phyloP scores from a whole-genome alignment of 2,113 vertebrate genomes.

The Malurus cyaneus region DNA sequence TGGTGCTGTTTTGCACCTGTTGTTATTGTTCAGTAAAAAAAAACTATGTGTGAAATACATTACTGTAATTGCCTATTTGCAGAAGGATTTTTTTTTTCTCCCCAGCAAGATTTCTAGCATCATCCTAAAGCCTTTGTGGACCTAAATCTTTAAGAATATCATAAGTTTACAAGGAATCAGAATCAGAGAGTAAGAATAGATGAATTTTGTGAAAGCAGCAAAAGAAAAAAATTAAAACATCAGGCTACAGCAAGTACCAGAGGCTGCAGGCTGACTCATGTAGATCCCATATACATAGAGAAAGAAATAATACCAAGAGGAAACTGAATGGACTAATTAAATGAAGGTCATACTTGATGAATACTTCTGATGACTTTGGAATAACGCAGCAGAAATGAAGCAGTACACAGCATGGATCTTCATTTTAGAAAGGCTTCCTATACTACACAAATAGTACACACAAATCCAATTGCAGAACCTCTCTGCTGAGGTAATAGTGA shows the following conservation, averaged over 20 bases:
- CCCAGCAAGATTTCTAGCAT: neutral
- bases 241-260: neutral
- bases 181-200: neutral
- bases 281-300: neutral
- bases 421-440: conserved; percentile 24
- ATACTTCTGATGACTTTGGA: neutral
- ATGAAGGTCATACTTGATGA: conserved; percentile 13
- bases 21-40: conserved; percentile 9
- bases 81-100: neutral
- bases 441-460: neutral
- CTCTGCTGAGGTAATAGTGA: neutral
- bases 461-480: conserved; percentile 33
- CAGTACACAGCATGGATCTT: conserved; percentile 12
- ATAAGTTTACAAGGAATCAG: neutral
- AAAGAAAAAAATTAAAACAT: neutral
- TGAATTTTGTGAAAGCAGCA: neutral
- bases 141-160: neutral
- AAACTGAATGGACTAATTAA: conserved; percentile 43
- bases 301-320: conserved; percentile 23
- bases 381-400: conserved; percentile 2
- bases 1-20: neutral
- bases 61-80: neutral
- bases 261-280: neutral
- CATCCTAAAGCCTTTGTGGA: neutral
- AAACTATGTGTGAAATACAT: neutral